Evolutionary conservation across 1,140 invertebrate genomes (phyloP).

Genomic region (Drosophila jambulina): DNA sequence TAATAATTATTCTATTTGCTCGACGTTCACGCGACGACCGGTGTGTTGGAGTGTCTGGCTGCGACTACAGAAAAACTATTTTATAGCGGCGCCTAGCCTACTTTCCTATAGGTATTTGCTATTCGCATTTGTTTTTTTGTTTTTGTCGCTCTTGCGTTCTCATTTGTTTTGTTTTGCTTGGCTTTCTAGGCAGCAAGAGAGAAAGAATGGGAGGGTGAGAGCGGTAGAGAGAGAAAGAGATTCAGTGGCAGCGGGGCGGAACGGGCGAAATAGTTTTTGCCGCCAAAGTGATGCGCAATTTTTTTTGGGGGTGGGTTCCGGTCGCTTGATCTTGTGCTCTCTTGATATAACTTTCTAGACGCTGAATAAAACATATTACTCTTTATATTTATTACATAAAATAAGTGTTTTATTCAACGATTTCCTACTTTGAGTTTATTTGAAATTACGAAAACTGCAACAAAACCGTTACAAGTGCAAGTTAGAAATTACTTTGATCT

Average conservation of each 20-base stretch:
- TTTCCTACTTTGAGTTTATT: background rate
- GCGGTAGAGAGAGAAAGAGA: constrained; percentile 2
- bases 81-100: constrained; percentile 61
- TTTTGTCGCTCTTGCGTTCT: constrained; percentile 34
- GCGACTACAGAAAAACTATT: constrained; percentile 53
- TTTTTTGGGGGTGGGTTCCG: constrained; percentile 27
- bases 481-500: no score
- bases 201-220: constrained; percentile 14
- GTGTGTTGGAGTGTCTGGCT: constrained; percentile 50
- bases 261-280: constrained; percentile 37
- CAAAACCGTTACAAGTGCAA: constrained; percentile 15
- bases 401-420: background rate
- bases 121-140: constrained; percentile 37
- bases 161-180: constrained; percentile 65
- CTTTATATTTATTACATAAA: background rate
- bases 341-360: background rate
- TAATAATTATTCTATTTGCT: background rate
- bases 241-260: constrained; percentile 24
- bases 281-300: constrained; percentile 43
- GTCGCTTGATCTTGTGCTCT: background rate
- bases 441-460: constrained; percentile 2
- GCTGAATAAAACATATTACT: background rate
- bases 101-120: constrained; percentile 54
- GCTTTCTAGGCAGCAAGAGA: constrained; percentile 39
- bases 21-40: constrained; percentile 21